Percentiles rank a stretch among this genome's conserved stretches.
Conservation (phyloP, 2,797 vertebrate genomes). For the Liparis tanakae region DNA sequence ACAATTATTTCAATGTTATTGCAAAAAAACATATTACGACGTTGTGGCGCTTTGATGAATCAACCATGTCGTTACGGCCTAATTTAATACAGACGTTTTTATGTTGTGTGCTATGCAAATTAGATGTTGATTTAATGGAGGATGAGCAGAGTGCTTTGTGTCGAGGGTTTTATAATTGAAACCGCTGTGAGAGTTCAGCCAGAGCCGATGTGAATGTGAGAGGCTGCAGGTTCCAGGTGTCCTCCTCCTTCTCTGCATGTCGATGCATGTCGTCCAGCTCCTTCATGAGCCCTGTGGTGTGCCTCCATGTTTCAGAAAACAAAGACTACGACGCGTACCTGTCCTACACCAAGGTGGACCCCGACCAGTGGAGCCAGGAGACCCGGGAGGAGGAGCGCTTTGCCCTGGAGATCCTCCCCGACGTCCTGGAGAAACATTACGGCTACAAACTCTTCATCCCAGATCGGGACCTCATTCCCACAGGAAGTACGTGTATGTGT, state of each 20-base stretch:
- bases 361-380: constrained; percentile 98
- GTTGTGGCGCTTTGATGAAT: background rate
- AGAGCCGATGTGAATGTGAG: background rate
- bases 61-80: background rate
- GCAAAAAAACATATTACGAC: background rate
- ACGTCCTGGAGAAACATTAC: constrained; percentile 98
- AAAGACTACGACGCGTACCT: constrained; percentile 98
- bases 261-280: background rate
- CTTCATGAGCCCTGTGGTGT: constrained; percentile 1
- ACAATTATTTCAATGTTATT: background rate
- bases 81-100: background rate
- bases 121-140: background rate
- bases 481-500: constrained; percentile 88
- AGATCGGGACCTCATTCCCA: constrained; percentile 97
- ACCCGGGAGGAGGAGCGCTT: constrained; percentile 97
- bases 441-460: constrained; percentile 98
- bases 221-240: background rate
- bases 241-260: background rate
- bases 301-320: constrained; percentile 83
- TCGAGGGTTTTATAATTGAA: background rate
- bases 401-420: constrained; percentile 96
- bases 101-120: background rate
- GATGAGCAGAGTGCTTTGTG: background rate
- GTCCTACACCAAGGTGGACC: constrained; percentile 99
- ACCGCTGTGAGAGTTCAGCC: background rate